phyloP scores from a whole-genome alignment of 2,797 vertebrate species.

The Gila robusta region DNA sequence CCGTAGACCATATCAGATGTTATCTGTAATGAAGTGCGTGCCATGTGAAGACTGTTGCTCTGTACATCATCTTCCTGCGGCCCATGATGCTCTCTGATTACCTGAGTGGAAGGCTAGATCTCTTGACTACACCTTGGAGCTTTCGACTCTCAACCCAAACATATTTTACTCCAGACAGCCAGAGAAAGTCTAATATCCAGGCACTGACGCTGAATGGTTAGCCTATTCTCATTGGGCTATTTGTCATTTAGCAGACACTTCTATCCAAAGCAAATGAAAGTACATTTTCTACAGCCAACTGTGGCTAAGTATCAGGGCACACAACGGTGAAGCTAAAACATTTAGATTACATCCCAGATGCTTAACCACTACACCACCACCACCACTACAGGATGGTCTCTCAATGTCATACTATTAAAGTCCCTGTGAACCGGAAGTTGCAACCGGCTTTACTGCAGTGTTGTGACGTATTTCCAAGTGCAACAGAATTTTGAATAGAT shows the following conservation, averaged over 20 bases:
- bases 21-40: conserved; percentile 29
- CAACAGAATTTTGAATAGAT: no score
- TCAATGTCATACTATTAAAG: not conserved
- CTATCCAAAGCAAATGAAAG: not conserved
- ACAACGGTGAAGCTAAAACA: not conserved
- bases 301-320: not conserved
- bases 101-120: conserved; percentile 15
- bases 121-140: conserved; percentile 29
- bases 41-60: conserved; percentile 3
- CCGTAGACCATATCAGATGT: conserved; percentile 3
- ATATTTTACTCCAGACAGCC: conserved; percentile 19
- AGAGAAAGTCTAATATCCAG: conserved; percentile 20
- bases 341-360: conserved; percentile 16
- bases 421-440: no score
- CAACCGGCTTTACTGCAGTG: no score
- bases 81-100: conserved; percentile 48
- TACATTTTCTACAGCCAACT: not conserved
- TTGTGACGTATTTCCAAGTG: no score
- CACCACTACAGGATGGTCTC: not conserved
- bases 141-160: not conserved
- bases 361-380: not conserved
- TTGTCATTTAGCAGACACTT: conserved; percentile 30
- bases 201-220: not conserved
- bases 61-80: not conserved
- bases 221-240: conserved; percentile 13